Evolutionary conservation across 1,140 invertebrate species (phyloP), one percentile per base, ranked within the genome.

Genomic region (Samia ricini): DNA sequence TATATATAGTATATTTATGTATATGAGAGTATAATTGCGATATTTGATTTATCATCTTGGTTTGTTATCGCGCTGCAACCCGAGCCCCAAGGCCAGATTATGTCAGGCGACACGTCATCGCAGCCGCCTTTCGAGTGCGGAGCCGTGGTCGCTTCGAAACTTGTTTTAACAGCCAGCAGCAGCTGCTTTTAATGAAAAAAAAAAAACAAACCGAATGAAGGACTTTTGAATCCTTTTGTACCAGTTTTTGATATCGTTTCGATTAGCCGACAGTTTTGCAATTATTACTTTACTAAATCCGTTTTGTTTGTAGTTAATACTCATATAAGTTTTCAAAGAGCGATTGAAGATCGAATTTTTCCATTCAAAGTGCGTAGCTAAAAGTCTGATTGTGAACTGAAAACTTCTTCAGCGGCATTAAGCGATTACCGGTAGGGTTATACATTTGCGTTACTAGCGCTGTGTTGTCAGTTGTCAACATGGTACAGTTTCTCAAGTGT

Each of bases 1-100:
- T 15, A 42, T 15, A 42, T 1, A 12, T 42, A 42, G 10, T 42
- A 42, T 42, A 15, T 42, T 42, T 29, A 29, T 42, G 12, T 42
- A 42, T 42, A 12, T 42, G 12, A 20, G 50, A 51, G 50, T 51
- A 51, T 19, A 21, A 21, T 20, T 20, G 50, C 50, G n/a, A 51
- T 36, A 36, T 26, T 20, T 57, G 24, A 42, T 48, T 21, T 50
- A 50, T 67, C 71, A 73, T 73, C 66, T 59, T 59, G 54, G 63
- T 66, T 66, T 67, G 56, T 61, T 66, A 36, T 66, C 26, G 61
- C 21, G 62, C 8, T 61, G 56, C 67, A 64, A 19, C 59, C n/a
- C 24, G 22, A 50, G 42, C 22, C 22, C 57, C 77, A 82, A 79
- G 79, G 77, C 68, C 76, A 71, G 59, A 66, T 79, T 79, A 78